Percentiles rank a stretch among this genome's conserved stretches.
These are phyloP conservation scores for Buathra laborator DNA, from an alignment of 2,888 invertebrate genomes.

Conservation along the genomic window DNA sequence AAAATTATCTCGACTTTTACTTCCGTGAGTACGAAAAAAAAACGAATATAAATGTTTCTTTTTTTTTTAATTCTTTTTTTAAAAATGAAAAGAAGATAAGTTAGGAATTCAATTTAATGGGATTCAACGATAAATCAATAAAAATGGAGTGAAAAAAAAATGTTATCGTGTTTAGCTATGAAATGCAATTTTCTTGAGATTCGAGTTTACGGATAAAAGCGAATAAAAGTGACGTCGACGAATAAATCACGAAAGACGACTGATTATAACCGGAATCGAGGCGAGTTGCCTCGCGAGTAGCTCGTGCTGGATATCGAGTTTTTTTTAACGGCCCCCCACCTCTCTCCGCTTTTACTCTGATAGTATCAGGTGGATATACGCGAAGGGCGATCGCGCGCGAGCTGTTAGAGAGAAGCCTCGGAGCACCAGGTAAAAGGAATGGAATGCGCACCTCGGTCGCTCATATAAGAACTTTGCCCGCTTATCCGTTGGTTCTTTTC, in stretches of 20 bases:
- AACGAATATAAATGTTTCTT: not conserved
- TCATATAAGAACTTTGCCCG: conserved; percentile 61
- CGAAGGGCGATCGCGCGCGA: conserved; percentile 56
- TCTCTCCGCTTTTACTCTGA: conserved; percentile 40
- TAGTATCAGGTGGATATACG: conserved; percentile 66
- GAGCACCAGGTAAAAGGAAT: conserved; percentile 62
- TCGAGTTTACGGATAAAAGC: conserved; percentile 23
- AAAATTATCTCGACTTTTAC: not conserved
- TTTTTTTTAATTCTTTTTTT: not conserved
- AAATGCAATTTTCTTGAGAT: conserved; percentile 25
- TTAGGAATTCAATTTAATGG: not conserved
- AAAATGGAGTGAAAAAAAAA: not conserved
- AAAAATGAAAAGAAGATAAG: not conserved
- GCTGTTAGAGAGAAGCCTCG: conserved; percentile 36
- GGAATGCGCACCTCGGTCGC: conserved; percentile 64
- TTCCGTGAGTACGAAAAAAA: too few species aligned
- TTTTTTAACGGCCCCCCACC: conserved; percentile 19
- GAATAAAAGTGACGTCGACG: conserved; percentile 22
- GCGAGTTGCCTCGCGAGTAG: conserved; percentile 43
- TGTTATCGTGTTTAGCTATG: not conserved
- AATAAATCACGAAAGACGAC: conserved; percentile 67
- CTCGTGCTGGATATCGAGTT: conserved; percentile 54
- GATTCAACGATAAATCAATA: not conserved
- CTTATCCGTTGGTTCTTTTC: conserved; percentile 65
- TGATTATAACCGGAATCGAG: conserved; percentile 61